Evolutionary conservation across 2,113 vertebrate species (phyloP).

Genomic region (Cettia cetti): DNA sequence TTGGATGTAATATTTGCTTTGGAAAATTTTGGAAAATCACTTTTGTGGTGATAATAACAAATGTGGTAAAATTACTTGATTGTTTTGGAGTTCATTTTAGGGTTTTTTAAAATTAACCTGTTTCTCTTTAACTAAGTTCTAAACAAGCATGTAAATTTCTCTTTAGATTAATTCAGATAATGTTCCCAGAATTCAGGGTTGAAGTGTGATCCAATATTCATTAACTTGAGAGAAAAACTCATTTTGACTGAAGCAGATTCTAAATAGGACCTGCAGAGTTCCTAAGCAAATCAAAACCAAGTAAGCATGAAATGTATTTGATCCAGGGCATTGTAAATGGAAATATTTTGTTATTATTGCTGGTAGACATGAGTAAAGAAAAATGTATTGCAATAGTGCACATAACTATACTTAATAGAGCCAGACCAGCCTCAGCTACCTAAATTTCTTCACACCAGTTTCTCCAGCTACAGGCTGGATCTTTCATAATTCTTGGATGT

Average conservation of each 20-base stretch:
- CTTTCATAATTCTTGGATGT: background rate
- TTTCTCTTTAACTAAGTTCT: background rate
- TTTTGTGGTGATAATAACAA: background rate
- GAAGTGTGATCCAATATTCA: background rate
- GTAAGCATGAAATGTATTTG: background rate
- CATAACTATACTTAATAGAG: background rate
- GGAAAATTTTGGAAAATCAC: background rate
- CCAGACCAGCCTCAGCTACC: background rate
- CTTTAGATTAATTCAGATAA: background rate
- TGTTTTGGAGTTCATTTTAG: background rate
- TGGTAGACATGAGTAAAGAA: background rate
- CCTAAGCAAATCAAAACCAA: background rate
- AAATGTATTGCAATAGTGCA: background rate
- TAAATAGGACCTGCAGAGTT: background rate
- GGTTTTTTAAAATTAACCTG: fast-evolving
- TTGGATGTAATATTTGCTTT: background rate
- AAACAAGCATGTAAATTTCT: background rate
- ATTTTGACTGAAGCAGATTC: background rate
- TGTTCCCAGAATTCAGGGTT: background rate
- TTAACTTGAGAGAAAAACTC: background rate
- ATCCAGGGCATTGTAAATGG: background rate
- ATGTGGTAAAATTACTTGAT: background rate
- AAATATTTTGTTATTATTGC: background rate
- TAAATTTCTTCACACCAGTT: background rate
- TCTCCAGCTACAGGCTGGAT: background rate